Conservation (phyloP, 2,888 invertebrate species). For the Gymnosoma rotundatum region DNA sequence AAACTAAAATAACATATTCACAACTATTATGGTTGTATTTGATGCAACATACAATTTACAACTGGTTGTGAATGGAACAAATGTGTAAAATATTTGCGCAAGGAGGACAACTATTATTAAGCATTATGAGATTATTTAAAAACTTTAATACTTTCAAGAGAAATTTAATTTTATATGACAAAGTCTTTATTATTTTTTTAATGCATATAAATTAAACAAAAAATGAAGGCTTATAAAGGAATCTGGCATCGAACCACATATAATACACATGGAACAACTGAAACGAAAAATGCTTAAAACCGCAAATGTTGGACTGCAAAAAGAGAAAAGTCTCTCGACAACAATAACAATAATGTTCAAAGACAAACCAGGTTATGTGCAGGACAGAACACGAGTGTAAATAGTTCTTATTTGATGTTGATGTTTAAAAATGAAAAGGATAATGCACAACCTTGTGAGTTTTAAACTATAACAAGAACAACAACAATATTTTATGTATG, state of each 20-base stretch:
- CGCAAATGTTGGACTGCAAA: conserved; percentile 20
- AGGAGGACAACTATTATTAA: too few relatives aligned
- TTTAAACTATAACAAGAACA: conserved; percentile 10
- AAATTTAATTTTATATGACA: not conserved
- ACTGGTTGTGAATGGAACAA: too few relatives aligned
- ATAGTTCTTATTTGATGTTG: conserved; percentile 13
- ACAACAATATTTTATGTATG: not conserved
- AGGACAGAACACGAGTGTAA: conserved; percentile 19
- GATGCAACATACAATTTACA: too few relatives aligned
- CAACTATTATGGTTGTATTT: too few relatives aligned
- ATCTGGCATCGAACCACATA: conserved; percentile 4
- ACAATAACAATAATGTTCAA: conserved; percentile 1
- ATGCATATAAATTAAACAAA: conserved; percentile 26
- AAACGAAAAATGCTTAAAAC: not conserved
- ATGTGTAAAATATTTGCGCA: too few relatives aligned
- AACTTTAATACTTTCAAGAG: not conserved
- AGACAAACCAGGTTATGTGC: conserved; percentile 27
- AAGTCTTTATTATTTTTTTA: not conserved
- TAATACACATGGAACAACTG: not conserved
- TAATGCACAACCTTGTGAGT: conserved; percentile 23
- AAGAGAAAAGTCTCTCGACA: conserved; percentile 3
- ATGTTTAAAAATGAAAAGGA: conserved; percentile 15
- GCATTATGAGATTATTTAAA: not conserved
- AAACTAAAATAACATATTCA: too few relatives aligned
- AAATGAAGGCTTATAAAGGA: conserved; percentile 13